Base-by-base conservation (phyloP, 1,140 invertebrate species). In the Rhyzopertha dominica region DNA sequence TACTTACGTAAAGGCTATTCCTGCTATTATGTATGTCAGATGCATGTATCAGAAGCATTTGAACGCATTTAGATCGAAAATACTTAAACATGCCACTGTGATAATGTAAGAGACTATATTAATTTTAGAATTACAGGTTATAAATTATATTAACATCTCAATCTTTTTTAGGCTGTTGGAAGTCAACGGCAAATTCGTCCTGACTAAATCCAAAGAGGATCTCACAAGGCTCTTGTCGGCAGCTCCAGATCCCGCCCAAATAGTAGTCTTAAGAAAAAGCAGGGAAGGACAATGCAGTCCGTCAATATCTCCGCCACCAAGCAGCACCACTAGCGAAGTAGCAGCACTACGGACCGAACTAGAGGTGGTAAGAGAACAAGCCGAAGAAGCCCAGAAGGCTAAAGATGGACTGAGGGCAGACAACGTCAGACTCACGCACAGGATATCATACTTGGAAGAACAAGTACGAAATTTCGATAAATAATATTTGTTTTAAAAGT, bases 371-470 rank as follows among this genome's bases (percentile, higher is more conserved):
- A 68, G 73, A 20, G 69, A 73, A 28, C 69, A 75, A 12, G 81
- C 81, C 1, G 75, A 82, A 9, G 76, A 80, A 26, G 74, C 79
- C 0, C 72, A 81, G 51, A 68, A 75, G 12, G 75, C 76, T 2
- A 75, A 78, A 58, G 79, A 82, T 45, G 70, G 72, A 10, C 67
- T 83, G 1, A 76, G 82, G 57, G 77, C 81, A 17, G 89, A 92
- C 67, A 90, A 90, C 64, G 78, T 89, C 12, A 73, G 87, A 30
- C 71, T 92, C 29, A 88, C 86, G 5, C 90, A 92, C 64, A 75
- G 90, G 37, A 91, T 92, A 31, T 85, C 85, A 2, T 92, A 92
- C 65, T 74, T 93, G 26, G 89, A 93, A 62, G 88, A 93, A 53
- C 88, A 91, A 65, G 87, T 91, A 32, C 70, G 18, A 18, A 2